phyloP scores from a whole-genome alignment of 2,888 invertebrate genomes.

The Balanococcus diminutus region DNA sequence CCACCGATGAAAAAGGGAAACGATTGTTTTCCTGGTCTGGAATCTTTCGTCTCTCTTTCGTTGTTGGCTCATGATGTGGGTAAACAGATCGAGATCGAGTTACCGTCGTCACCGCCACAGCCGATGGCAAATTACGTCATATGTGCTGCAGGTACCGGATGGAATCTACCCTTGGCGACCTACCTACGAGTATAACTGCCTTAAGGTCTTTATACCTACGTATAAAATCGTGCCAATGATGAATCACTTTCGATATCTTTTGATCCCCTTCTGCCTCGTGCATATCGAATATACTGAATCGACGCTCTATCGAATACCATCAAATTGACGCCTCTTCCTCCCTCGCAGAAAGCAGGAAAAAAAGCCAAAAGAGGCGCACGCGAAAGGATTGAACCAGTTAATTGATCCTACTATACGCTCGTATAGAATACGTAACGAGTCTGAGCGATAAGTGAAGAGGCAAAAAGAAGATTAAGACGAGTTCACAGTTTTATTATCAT shows the following conservation, averaged over 20 bases:
- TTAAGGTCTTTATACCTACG: no score
- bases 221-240: not conserved
- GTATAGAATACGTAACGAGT: not conserved
- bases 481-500: not conserved
- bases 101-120: not conserved
- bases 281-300: not conserved
- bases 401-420: not conserved
- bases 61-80: not conserved
- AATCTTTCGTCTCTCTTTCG: not conserved
- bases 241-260: not conserved
- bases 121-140: not conserved
- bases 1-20: not conserved
- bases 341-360: not conserved
- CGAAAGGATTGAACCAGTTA: not conserved
- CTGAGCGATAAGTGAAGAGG: no score
- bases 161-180: conserved; percentile 13
- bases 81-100: not conserved
- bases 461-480: no score
- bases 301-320: not conserved
- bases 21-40: not conserved
- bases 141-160: not conserved
- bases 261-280: not conserved
- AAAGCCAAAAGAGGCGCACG: not conserved
- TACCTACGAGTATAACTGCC: not conserved
- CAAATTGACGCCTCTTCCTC: not conserved